A percentile compares a stretch with the other conserved stretches of the same genome.
These are phyloP conservation scores for Nymphalis c-album DNA, from an alignment of 2,888 invertebrate species.

Conservation along the genomic window DNA sequence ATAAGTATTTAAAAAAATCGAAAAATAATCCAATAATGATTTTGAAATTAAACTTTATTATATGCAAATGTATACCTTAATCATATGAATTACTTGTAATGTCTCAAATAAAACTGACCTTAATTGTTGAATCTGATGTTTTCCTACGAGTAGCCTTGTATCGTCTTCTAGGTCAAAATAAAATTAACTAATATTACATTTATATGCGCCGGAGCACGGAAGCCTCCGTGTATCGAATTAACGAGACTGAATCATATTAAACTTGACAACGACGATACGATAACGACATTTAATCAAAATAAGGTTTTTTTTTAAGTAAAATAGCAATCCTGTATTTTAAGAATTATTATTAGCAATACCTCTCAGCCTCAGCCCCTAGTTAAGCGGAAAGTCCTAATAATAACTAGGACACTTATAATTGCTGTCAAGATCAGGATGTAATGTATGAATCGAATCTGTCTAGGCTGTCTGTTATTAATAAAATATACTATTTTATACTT, in stretches of 20 bases:
- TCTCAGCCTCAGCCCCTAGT: too few species aligned
- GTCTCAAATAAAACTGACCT: conserved; percentile 28
- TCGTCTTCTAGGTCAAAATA: conserved; percentile 50
- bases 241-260: conserved; percentile 39
- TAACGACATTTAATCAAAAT: not conserved
- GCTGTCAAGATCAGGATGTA: too few species aligned
- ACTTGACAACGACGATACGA: conserved; percentile 1
- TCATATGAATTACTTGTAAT: not conserved
- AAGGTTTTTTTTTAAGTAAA: not conserved
- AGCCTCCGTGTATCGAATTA: conserved; percentile 37
- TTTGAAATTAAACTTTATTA: too few species aligned
- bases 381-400: too few species aligned
- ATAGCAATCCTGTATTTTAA: too few species aligned
- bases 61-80: not conserved
- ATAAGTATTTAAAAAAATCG: too few species aligned
- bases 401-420: too few species aligned
- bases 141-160: conserved; percentile 44
- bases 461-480: too few species aligned
- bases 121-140: conserved; percentile 39
- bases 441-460: too few species aligned
- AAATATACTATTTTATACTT: too few species aligned
- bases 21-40: too few species aligned
- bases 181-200: conserved; percentile 46
- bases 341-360: too few species aligned
- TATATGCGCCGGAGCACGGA: conserved; percentile 56